These are phyloP conservation scores for Crocidura indochinensis DNA, from an alignment of 2,797 vertebrate species.

Conservation along the genomic window DNA sequence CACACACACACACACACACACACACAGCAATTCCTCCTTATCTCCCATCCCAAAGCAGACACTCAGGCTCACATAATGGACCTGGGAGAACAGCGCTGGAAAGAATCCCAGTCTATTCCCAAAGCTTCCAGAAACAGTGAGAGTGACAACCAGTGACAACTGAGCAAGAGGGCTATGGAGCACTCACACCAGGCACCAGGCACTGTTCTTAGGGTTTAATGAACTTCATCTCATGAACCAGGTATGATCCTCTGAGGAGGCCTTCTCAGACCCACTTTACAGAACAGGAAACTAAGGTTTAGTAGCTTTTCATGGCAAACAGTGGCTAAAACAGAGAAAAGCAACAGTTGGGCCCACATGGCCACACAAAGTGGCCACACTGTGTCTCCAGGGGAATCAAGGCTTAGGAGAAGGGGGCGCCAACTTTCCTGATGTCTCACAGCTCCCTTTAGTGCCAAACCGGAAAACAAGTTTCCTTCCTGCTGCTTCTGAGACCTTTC, in stretches of 20 bases:
- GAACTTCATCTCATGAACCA: not conserved
- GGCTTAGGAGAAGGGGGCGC: not conserved
- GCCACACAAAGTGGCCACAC: not conserved
- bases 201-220: not conserved
- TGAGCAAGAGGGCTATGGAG: too few relatives aligned
- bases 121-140: not conserved
- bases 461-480: not conserved
- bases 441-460: not conserved
- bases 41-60: not conserved
- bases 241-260: not conserved
- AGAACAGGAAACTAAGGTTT: slow-evolving; percentile 49
- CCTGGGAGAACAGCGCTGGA: not conserved
- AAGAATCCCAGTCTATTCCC: not conserved
- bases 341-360: not conserved
- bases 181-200: not conserved
- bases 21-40: slow-evolving; percentile 21
- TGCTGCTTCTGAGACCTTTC: not conserved
- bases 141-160: not conserved
- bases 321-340: not conserved
- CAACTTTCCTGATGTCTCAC: not conserved
- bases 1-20: not conserved
- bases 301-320: not conserved
- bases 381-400: not conserved
- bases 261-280: not conserved
- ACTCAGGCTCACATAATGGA: fast-evolving